Conservation (phyloP, 2,888 invertebrate species). For the Lamellibrachia columna region DNA sequence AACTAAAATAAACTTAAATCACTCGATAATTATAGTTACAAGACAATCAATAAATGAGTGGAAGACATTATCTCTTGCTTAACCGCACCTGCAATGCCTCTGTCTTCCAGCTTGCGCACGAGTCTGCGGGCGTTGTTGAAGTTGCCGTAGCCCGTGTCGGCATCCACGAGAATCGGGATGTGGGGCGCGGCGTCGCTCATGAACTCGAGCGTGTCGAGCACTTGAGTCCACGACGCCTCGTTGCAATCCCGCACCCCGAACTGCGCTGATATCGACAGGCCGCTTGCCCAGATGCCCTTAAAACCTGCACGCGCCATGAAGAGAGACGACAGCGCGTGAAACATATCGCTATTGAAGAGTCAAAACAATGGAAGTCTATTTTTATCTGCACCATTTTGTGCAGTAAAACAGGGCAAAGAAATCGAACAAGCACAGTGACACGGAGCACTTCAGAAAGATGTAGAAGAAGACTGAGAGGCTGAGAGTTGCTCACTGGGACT, state of each 20-base stretch:
- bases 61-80: background rate
- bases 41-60: background rate
- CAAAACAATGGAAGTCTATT: too few species aligned
- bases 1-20: too few species aligned
- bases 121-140: conserved; percentile 68
- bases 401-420: too few species aligned
- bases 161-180: conserved; percentile 66
- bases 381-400: too few species aligned
- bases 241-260: conserved; percentile 67
- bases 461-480: too few species aligned
- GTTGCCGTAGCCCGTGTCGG: conserved; percentile 68
- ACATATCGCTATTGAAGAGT: background rate
- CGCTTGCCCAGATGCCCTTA: conserved; percentile 67
- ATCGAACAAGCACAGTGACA: too few species aligned
- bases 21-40: too few species aligned
- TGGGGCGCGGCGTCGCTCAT: conserved; percentile 66
- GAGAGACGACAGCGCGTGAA: background rate
- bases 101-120: conserved; percentile 65
- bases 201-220: conserved; percentile 66
- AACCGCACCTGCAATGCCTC: conserved; percentile 65
- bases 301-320: conserved; percentile 45
- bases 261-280: conserved; percentile 66
- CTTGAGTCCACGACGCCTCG: conserved; percentile 68
- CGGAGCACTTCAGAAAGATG: too few species aligned
- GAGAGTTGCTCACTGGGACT: too few species aligned